Percentiles rank a stretch among this genome's conserved stretches.
Conservation (phyloP, 1,140 invertebrate genomes). For the Drosophila fuyamai region DNA sequence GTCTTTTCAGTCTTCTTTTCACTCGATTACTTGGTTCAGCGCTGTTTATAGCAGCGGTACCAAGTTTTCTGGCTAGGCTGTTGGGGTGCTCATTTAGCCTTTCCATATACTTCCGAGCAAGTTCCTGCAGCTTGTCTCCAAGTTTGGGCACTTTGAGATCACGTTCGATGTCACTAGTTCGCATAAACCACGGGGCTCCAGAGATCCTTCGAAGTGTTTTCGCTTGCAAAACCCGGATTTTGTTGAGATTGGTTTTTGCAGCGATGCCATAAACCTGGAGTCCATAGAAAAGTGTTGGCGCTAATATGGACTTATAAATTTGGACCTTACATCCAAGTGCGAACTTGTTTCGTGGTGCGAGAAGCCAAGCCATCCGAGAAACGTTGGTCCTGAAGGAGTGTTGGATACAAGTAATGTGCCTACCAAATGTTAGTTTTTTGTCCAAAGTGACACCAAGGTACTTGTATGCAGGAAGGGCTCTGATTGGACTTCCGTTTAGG, state of each 20-base stretch:
- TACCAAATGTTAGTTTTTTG: conserved; percentile 1
- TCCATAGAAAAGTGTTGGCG: conserved; percentile 1
- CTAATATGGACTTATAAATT: conserved; percentile 1
- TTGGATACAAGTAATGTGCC: background rate
- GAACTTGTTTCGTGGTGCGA: conserved; percentile 1
- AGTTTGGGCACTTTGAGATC: background rate
- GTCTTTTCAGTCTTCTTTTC: conserved; percentile 1
- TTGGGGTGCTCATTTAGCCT: background rate
- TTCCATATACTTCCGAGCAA: background rate
- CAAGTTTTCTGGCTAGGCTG: conserved; percentile 4
- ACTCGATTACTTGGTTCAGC: no score
- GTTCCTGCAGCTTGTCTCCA: background rate
- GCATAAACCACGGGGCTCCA: background rate
- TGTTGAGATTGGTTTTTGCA: background rate
- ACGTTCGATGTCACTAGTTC: background rate
- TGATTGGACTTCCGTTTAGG: conserved; percentile 2
- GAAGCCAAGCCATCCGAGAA: conserved; percentile 6
- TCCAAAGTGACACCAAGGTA: conserved; percentile 12
- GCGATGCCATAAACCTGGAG: background rate
- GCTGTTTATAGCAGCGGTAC: no score
- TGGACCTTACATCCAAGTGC: conserved; percentile 1
- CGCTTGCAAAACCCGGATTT: background rate
- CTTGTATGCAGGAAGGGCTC: background rate
- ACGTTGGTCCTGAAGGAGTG: background rate
- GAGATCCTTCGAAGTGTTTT: background rate